Conservation (phyloP, 2,888 invertebrate genomes). For the Bugulina stolonifera region DNA sequence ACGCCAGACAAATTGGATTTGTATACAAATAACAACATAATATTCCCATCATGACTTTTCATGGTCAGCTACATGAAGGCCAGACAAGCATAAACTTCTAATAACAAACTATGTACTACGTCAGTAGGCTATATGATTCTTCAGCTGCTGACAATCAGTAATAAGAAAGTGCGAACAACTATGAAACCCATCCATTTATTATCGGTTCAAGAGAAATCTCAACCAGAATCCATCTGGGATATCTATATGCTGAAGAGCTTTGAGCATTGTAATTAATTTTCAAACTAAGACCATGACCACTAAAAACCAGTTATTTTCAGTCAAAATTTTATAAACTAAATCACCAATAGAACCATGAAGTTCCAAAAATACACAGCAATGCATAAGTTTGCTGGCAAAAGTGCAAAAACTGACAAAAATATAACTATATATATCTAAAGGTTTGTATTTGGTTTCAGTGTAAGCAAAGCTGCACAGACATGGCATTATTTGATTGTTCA, state of each 20-base stretch:
- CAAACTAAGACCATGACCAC: too few species aligned
- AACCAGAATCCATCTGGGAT: conserved; percentile 17
- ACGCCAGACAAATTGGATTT: too few species aligned
- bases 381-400: not conserved
- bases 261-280: conserved; percentile 7
- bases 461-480: not conserved
- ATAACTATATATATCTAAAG: not conserved
- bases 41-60: too few species aligned
- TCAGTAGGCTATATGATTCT: too few species aligned
- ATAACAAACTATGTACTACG: too few species aligned
- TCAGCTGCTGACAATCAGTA: too few species aligned
- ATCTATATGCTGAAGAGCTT: conserved; percentile 2
- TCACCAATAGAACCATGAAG: not conserved
- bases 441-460: not conserved
- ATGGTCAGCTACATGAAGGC: too few species aligned
- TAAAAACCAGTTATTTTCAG: too few species aligned
- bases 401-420: not conserved
- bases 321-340: too few species aligned
- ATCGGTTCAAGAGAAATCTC: not conserved
- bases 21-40: too few species aligned
- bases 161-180: too few species aligned
- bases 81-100: too few species aligned
- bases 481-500: not conserved
- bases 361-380: not conserved
- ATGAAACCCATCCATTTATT: conserved; percentile 3